These are phyloP conservation scores for Pungitius pungitius DNA, from an alignment of 2,113 vertebrate species.

Conservation along the genomic window DNA sequence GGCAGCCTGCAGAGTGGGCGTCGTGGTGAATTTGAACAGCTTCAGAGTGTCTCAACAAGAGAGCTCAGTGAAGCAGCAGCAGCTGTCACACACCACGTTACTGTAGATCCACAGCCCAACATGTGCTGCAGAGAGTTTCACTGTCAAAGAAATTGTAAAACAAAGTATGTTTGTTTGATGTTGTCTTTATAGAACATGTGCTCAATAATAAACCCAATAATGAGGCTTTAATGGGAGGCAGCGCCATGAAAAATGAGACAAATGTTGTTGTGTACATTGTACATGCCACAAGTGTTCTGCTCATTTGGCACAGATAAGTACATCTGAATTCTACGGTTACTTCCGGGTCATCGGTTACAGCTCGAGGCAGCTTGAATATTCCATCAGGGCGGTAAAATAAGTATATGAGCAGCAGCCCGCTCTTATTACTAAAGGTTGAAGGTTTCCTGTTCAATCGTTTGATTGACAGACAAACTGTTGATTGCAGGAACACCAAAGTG, in stretches of 20 bases:
- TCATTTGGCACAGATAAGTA: background rate
- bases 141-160: background rate
- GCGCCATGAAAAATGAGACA: background rate
- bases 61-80: conserved; percentile 57
- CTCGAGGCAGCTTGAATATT: background rate
- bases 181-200: background rate
- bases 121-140: conserved; percentile 34
- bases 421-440: background rate
- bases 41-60: conserved; percentile 53
- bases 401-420: background rate
- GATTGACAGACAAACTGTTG: background rate
- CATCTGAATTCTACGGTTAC: background rate
- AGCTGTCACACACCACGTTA: conserved; percentile 57
- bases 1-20: conserved; percentile 58
- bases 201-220: background rate
- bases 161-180: background rate
- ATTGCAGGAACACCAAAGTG: background rate
- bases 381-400: conserved; percentile 49
- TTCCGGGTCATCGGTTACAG: background rate
- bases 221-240: background rate
- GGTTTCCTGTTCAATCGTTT: background rate
- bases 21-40: conserved; percentile 36
- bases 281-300: background rate
- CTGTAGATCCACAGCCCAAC: conserved; percentile 30
- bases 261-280: no score